Base-by-base conservation (phyloP, 1,140 invertebrate genomes). In the Euura saliciscinereae region DNA sequence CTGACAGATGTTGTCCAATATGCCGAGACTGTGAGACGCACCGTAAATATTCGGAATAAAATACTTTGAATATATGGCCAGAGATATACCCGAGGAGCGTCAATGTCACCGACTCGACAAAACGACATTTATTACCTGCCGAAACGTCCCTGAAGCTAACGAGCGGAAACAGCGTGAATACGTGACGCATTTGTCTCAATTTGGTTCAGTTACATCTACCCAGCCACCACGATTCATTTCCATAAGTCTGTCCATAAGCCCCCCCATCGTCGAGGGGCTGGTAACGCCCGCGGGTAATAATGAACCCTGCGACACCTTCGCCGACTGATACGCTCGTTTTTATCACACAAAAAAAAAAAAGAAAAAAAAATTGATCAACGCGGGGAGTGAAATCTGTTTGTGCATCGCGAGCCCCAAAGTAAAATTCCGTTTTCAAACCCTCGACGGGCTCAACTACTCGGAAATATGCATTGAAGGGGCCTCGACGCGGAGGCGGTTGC, bases 381-480 rank as follows among this genome's bases (percentile, higher is more conserved):
- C 28, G 28, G 28, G 28, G 28, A 28, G 28, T 28, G 28, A 28
- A 28, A 28, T 28, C 28, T 28, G 28, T 28, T 28, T 28, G 28
- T 28, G 28, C 28, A 28, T 28, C 28, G 28, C 28, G 28, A 28
- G 28, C 28, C 28, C 28, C 28, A 28, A 28, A 28, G 28, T 28
- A 28, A 28, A 28, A 28, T 28, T 28, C 28, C 28, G 28, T 28
- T 28, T 28, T 28, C 28, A 28, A 28, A 28, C 28, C 28, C 28
- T 59, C 13, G 5, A 11, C 51, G 51, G 51, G 51, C 13, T 74
- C 73, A 74, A 76, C 77, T 76, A 75, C 68, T 71, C 46, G 66
- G 69, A 78, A 77, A 72, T 77, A 75, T 71, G 76, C 69, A 75
- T 59, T 73, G 74, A 46, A 78, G 76, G 71, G 68, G 66, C 51